Evolutionary conservation across 2,888 invertebrate species (phyloP), one percentile per base, ranked within the genome.

Genomic region (Hypselothyrea guttata): DNA sequence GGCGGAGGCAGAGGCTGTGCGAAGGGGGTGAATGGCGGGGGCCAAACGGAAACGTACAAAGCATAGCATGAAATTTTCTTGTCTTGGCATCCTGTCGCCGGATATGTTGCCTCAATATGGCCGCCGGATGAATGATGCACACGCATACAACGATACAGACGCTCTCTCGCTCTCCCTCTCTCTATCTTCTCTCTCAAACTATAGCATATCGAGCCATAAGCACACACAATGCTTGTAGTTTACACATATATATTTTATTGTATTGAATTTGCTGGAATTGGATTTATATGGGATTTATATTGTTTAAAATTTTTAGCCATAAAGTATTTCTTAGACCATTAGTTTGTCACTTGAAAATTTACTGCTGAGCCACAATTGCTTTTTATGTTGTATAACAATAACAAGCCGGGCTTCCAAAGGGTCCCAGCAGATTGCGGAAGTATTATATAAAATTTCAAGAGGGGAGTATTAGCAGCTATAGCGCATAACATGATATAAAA

Each of bases 71-170:
- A 78, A 78, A 78, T 78, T 81, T 75, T 82, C 81, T 84, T 84
- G 84, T 84, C 81, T 82, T 82, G 84, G 75, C 83, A 82, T 81
- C 83, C 84, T 82, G 81, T 82, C 84, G 83, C 81, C 81, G 84
- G 81, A 82, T 82, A 82, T 82, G 84, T 82, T 84, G 84, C 84
- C 84, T 82, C 84, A 84, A 82, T 78, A 78, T 82, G 81, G 81
- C 84, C 81, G 81, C 83, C 84, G 81, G 81, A 84, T 82, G 81
- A 81, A 84, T 84, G 84, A 79, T 84, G 78, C 84, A 67, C 71
- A 57, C 61, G 66, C 63, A 63, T 41, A 75, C 66, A 54, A 16
- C 27, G 18, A 56, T n/a, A 54, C 38, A 52, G 16, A 49, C 33
- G 30, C 13, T n/a, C n/a, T n/a, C n/a, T n/a, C n/a, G n/a, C n/a